phyloP scores from a whole-genome alignment of 1,140 invertebrate genomes.

The Ceratoteleas bidentatus region DNA sequence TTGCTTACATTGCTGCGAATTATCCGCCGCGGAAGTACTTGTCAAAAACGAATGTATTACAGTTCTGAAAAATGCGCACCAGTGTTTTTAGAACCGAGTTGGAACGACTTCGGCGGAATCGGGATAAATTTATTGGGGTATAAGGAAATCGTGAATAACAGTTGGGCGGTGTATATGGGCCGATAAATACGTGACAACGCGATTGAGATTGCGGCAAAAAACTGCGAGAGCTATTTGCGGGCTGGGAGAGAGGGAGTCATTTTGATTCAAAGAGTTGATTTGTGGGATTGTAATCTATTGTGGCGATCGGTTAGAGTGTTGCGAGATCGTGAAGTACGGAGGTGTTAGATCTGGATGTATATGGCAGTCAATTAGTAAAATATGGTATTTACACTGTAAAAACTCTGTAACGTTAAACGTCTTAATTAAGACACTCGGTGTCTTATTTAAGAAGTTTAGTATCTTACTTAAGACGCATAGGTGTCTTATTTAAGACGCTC shows the following conservation, averaged over 20 bases:
- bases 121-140: conserved; percentile 46
- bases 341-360: too few relatives aligned
- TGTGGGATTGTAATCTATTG: too few relatives aligned
- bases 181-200: conserved; percentile 14
- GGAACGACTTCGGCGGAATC: conserved; percentile 36
- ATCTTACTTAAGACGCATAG: too few relatives aligned
- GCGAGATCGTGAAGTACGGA: too few relatives aligned
- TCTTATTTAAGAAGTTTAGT: too few relatives aligned
- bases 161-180: neutral
- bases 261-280: too few relatives aligned
- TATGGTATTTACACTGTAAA: too few relatives aligned
- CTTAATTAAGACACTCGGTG: too few relatives aligned
- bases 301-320: too few relatives aligned
- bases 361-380: too few relatives aligned
- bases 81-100: conserved; percentile 14
- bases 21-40: conserved; percentile 50
- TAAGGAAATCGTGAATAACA: conserved; percentile 53
- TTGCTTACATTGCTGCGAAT: conserved; percentile 40
- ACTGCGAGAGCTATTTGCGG: neutral
- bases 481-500: too few relatives aligned
- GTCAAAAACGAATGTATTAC: conserved; percentile 48
- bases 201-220: neutral
- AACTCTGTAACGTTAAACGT: too few relatives aligned
- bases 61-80: conserved; percentile 34
- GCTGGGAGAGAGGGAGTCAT: neutral